Conservation (phyloP, 2,797 vertebrate genomes). For the Poecilia picta region DNA sequence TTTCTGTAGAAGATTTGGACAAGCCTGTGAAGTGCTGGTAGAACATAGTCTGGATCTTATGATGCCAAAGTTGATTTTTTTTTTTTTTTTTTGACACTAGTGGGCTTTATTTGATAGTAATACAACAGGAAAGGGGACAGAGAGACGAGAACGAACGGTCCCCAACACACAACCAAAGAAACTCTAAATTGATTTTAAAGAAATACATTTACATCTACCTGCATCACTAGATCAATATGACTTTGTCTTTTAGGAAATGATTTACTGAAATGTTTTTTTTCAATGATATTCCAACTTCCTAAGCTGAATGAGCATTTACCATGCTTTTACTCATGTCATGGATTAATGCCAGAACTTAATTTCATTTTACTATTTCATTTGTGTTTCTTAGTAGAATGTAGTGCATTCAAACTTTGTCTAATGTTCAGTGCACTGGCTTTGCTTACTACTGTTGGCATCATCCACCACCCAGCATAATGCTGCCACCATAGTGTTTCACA, state of each 20-base stretch:
- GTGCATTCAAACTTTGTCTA: neutral
- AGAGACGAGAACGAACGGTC: neutral
- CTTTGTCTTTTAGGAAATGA: no score
- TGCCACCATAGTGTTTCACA: neutral
- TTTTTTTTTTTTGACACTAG: no score
- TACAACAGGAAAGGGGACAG: no score
- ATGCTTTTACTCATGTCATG: no score
- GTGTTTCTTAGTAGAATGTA: neutral
- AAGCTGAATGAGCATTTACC: no score
- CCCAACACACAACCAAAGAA: neutral
- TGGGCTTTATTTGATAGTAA: no score
- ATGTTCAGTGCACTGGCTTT: neutral
- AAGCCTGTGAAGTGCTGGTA: neutral
- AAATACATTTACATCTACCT: neutral
- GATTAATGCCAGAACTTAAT: no score
- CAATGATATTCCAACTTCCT: no score
- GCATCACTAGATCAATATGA: no score
- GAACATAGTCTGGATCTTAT: neutral
- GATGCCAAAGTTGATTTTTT: neutral
- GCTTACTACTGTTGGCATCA: neutral
- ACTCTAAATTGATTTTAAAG: neutral
- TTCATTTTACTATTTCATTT: neutral
- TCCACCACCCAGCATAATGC: neutral
- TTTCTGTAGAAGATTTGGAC: neutral
- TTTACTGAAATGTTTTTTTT: no score